phyloP scores from a whole-genome alignment of 1,140 invertebrate species.

The Melitaea cinxia region DNA sequence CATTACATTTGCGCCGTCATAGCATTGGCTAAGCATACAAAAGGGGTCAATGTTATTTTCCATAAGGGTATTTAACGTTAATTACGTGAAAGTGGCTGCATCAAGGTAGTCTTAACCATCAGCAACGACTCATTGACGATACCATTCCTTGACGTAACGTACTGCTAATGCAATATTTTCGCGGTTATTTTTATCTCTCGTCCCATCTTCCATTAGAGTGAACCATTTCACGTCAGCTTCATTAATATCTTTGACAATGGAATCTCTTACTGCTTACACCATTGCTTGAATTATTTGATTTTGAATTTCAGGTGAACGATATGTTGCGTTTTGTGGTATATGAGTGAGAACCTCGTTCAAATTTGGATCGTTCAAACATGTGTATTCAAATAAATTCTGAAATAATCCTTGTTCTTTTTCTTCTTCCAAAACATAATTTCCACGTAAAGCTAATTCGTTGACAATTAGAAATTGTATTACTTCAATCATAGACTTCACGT shows the following conservation, averaged over 20 bases:
- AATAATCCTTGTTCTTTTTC: constrained; percentile 42
- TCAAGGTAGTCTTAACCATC: constrained; percentile 40
- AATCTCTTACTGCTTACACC: constrained; percentile 39
- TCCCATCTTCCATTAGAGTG: constrained; percentile 49
- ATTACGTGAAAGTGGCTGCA: constrained; percentile 39
- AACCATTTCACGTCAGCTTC: constrained; percentile 43
- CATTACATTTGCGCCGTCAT: constrained; percentile 43
- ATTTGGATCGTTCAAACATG: constrained; percentile 38
- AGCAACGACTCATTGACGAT: constrained; percentile 40
- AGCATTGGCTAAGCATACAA: constrained; percentile 44
- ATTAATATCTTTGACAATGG: constrained; percentile 42
- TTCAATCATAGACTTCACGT: neutral
- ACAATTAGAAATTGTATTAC: neutral
- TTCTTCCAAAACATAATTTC: constrained; percentile 23
- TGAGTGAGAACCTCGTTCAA: constrained; percentile 38
- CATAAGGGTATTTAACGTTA: constrained; percentile 41
- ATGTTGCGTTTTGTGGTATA: constrained; percentile 47
- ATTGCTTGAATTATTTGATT: constrained; percentile 46
- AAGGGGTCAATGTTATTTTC: constrained; percentile 29
- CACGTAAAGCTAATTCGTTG: neutral
- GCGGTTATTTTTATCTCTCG: constrained; percentile 35
- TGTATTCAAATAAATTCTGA: constrained; percentile 47
- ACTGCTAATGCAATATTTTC: constrained; percentile 51
- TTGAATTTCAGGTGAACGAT: constrained; percentile 45
- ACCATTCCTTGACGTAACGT: constrained; percentile 42